These are phyloP conservation scores for Eupithecia pulchellata DNA, from an alignment of 2,888 invertebrate genomes.

Conservation along the genomic window DNA sequence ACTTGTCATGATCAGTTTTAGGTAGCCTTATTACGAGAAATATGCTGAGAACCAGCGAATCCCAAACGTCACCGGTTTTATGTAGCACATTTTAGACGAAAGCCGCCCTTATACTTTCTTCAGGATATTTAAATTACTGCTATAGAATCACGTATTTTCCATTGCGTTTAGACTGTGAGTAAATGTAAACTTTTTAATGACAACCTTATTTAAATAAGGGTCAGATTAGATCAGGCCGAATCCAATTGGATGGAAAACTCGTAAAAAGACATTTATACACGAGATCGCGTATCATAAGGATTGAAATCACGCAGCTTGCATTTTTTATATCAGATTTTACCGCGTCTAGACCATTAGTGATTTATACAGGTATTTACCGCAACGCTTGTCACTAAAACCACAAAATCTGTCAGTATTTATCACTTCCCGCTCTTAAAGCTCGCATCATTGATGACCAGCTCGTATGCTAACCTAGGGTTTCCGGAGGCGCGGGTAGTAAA, in stretches of 20 bases:
- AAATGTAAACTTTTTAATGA: background rate
- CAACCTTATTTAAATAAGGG: background rate
- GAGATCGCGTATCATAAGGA: background rate
- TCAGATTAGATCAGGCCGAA: background rate
- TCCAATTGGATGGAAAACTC: background rate
- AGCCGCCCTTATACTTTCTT: background rate
- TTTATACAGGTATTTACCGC: no score
- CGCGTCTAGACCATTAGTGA: background rate
- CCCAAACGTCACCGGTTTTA: background rate
- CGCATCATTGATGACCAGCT: background rate
- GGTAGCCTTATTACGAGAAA: background rate
- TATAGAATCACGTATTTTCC: background rate
- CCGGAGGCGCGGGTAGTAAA: no score
- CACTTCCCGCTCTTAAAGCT: background rate
- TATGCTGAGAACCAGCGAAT: background rate
- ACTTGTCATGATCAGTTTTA: background rate
- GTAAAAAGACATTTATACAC: background rate
- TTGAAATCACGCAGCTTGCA: background rate
- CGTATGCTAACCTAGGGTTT: no score
- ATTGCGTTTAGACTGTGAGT: background rate
- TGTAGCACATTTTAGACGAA: background rate
- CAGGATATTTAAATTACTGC: background rate
- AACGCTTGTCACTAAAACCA: background rate
- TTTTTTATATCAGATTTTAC: background rate
- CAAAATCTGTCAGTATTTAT: background rate